A percentile compares a stretch with the other conserved stretches of the same genome.
phyloP scores from a whole-genome alignment of 1,140 invertebrate species.

The Brachionus calyciflorus region DNA sequence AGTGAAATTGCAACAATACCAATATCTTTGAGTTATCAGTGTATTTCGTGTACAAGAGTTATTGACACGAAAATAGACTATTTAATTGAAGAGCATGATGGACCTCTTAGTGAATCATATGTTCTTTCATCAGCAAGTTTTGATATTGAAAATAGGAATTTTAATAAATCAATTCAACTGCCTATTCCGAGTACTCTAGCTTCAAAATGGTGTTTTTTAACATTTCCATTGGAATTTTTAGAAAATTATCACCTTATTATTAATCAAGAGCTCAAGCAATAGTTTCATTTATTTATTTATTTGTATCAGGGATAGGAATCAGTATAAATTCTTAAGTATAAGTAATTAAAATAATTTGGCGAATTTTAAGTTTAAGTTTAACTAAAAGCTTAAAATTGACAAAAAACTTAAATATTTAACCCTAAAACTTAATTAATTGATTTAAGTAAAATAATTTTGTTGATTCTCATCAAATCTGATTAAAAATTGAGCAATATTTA shows the following conservation, averaged over 20 bases:
- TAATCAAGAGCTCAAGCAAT: no score
- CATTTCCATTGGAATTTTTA: slow-evolving; percentile 27
- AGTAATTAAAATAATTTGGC: no score
- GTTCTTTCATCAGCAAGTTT: slow-evolving; percentile 33
- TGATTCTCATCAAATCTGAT: no score
- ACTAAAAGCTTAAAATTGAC: no score
- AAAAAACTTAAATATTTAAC: no score
- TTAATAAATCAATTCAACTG: not conserved
- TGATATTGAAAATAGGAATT: slow-evolving; percentile 17
- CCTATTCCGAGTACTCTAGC: slow-evolving; percentile 1
- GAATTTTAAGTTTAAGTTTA: no score
- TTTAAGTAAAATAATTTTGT: no score
- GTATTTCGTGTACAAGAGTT: slow-evolving; percentile 7
- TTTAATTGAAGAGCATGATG: slow-evolving; percentile 45
- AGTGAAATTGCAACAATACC: slow-evolving; percentile 41
- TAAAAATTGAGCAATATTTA: no score
- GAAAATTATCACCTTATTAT: slow-evolving; percentile 42
- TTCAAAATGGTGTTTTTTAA: slow-evolving; percentile 41
- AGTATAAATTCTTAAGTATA: no score
- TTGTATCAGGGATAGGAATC: no score
- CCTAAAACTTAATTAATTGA: no score
- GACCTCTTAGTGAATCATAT: slow-evolving; percentile 30
- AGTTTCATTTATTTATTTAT: no score
- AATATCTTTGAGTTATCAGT: slow-evolving; percentile 33
- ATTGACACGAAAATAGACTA: slow-evolving; percentile 14